Evolutionary conservation across 1,140 invertebrate genomes (phyloP).

Genomic region (Nephila pilipes): DNA sequence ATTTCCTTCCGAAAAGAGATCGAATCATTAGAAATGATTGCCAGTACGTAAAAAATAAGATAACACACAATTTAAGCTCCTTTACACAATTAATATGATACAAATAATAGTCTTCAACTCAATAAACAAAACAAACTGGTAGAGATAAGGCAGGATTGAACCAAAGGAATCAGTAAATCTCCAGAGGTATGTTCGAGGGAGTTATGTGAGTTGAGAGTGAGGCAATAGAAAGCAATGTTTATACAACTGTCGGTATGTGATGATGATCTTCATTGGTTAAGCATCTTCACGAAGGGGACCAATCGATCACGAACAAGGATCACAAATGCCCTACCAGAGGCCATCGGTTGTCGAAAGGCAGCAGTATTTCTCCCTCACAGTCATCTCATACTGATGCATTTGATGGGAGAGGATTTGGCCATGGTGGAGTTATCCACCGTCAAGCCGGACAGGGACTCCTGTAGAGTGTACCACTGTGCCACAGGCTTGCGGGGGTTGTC

Average conservation of each 20-base stretch:
- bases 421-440: constrained; percentile 82
- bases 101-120: neutral
- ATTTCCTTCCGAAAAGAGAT: too few species aligned
- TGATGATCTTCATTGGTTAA: constrained; percentile 50
- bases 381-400: constrained; percentile 76
- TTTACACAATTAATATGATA: neutral
- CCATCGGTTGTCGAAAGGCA: constrained; percentile 4
- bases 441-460: constrained; percentile 84
- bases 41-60: neutral
- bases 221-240: constrained; percentile 13
- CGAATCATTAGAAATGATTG: too few species aligned
- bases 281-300: constrained; percentile 43
- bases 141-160: neutral
- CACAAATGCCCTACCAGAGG: constrained; percentile 55
- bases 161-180: constrained; percentile 1
- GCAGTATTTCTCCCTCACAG: neutral
- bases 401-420: constrained; percentile 79
- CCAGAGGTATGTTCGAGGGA: neutral
- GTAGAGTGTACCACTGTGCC: constrained; percentile 91
- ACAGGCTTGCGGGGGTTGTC: constrained; percentile 91
- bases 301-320: constrained; percentile 1
- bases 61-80: constrained; percentile 6
- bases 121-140: neutral
- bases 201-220: neutral
- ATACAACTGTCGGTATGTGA: neutral